These are phyloP conservation scores for Felis catus DNA, from an alignment of 2,113 vertebrate species.

Conservation along the genomic window F.catus_Fca126_mat1.0 CM031421.1:108953001-108953500, in stretches of 20 bases:
- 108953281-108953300: not conserved
- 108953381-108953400: not conserved
- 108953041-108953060: not conserved
- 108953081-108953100: not conserved
- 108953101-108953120: not conserved
- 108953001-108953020: not conserved
- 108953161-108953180: not conserved
- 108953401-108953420: not conserved
- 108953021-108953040: not conserved
- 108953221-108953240: not conserved
- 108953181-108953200: not conserved
- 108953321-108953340: not conserved
- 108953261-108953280: not conserved
- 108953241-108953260: not conserved
- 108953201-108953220: not conserved
- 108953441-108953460: slow-evolving; percentile 14
- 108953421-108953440: slow-evolving; percentile 1
- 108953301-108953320: not conserved
- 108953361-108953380: not conserved
- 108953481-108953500: slow-evolving; percentile 51
- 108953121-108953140: not conserved
- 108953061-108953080: not conserved
- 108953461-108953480: slow-evolving; percentile 52
- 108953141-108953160: not conserved
- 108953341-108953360: not conserved